Base-by-base conservation (phyloP, 2,113 vertebrate genomes). In the Amia ocellicauda region DNA sequence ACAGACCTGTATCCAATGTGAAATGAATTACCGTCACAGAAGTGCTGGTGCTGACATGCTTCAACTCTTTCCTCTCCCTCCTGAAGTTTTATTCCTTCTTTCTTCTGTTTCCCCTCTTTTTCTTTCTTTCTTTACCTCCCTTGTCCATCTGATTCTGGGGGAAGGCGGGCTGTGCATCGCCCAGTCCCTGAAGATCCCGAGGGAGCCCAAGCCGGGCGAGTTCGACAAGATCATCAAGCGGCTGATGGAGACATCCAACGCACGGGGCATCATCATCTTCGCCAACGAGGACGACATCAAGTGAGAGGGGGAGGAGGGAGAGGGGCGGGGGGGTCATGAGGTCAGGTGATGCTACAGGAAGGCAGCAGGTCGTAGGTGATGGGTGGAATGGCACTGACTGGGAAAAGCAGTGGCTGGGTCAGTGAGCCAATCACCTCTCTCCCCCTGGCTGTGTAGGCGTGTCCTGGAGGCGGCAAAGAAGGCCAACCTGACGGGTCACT, bases 401-500 rank as follows among this genome's bases (percentile, higher is more conserved):
- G n/a, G n/a, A n/a, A n/a, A n/a, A n/a, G 5, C 31, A 36, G 5
- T 36, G 31, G 31, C 20, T 20, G 17, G 58, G n/a, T 3, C 28
- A 20, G 16, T 14, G 7, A n/a, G 29, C 26, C 47, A 7, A 42
- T 16, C 45, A 36, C 22, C 16, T 3, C 42, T 13, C 36, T 45
- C 62, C 19, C 20, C 41, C 22, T 19, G 28, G 22, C 59, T 40
- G 23, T 59, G 47, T 64, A 97, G 94, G 72, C 76, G 90, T 59
- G 90, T 97, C 31, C 83, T 97, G 8, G 91, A 92, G 47, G 91
- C 94, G 0, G 75, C 93, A 0, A 79, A 74, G 9, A 83, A 77
- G 2, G 91, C 92, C 54, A 95, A 94, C 76, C 76, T 94, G 68
- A 94, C 93, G 0, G 91, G 91, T 2, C 92, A 97, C 73, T 96